Conservation (phyloP, 1,140 invertebrate genomes). For the Acyrthosiphon pisum region DNA sequence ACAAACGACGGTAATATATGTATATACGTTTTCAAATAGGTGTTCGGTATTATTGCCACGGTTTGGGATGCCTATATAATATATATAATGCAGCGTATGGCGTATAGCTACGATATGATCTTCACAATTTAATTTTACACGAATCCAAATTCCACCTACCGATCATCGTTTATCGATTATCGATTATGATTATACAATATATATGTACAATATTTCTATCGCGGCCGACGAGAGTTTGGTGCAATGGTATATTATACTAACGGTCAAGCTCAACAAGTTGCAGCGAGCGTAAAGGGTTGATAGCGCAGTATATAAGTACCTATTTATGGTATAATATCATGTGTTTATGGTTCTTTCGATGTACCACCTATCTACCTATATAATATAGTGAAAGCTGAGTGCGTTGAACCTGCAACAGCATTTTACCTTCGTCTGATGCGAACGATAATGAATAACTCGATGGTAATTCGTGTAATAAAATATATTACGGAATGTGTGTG, state of each 20-base stretch:
- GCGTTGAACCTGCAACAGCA: constrained; percentile 29
- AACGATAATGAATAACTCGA: constrained; percentile 21
- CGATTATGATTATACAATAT: not conserved
- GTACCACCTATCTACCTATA: not conserved
- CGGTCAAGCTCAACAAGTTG: not conserved
- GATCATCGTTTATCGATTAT: not conserved
- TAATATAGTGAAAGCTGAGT: constrained; percentile 26
- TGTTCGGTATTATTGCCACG: not conserved
- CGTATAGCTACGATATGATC: not conserved
- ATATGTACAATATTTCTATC: not conserved
- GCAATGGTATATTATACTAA: not conserved
- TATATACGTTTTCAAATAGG: not conserved
- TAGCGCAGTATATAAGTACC: not conserved
- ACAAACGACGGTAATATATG: not conserved
- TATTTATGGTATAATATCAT: not conserved
- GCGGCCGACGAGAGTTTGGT: not conserved
- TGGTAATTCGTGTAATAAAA: not conserved
- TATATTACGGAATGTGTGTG: constrained; percentile 4
- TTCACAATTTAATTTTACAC: not conserved
- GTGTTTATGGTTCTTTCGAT: not conserved
- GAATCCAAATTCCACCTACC: not conserved
- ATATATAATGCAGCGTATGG: not conserved
- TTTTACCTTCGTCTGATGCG: not conserved
- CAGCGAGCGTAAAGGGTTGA: too few species aligned
- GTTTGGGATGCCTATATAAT: not conserved